A percentile compares a stretch with the other conserved stretches of the same genome.
Evolutionary conservation across 2,113 vertebrate species (phyloP).

Genomic region (Myotis lucifugus): DNA sequence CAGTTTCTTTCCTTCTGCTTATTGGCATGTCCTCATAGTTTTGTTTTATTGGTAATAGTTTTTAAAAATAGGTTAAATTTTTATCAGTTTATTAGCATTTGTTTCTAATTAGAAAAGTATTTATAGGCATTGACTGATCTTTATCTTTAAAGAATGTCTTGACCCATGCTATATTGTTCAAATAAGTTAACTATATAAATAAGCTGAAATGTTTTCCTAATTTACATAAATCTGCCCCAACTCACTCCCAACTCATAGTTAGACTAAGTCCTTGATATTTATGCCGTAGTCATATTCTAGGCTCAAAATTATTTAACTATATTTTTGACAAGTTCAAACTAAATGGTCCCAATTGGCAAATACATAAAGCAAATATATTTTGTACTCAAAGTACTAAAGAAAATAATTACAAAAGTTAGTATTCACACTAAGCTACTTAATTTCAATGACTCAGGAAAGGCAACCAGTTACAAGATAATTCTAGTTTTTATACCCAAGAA

Average conservation of each 20-base stretch:
- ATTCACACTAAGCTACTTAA: slow-evolving; percentile 14
- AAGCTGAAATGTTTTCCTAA: slow-evolving; percentile 30
- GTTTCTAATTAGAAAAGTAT: slow-evolving; percentile 37
- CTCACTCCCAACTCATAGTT: not conserved
- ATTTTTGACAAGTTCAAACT: slow-evolving; percentile 32
- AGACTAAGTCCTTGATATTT: not conserved
- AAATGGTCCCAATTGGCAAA: not conserved
- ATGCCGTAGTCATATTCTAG: not conserved
- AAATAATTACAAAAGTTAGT: slow-evolving; percentile 32
- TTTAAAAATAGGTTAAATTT: slow-evolving; percentile 6
- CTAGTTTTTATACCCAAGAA: not conserved
- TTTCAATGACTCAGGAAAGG: slow-evolving; percentile 45
- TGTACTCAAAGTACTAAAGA: slow-evolving; percentile 40
- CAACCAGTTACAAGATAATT: slow-evolving; percentile 23
- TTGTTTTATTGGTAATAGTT: slow-evolving; percentile 18
- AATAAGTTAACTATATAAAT: not conserved
- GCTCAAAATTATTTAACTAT: slow-evolving; percentile 44
- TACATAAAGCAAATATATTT: slow-evolving; percentile 19
- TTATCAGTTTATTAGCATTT: slow-evolving; percentile 20
- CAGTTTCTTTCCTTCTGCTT: slow-evolving; percentile 17
- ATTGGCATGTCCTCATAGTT: not conserved
- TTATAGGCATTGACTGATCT: not conserved
- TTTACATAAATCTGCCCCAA: slow-evolving; percentile 26
- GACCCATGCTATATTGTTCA: not conserved
- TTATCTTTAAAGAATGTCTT: slow-evolving; percentile 39